Evolutionary conservation across 2,113 vertebrate species (phyloP), one percentile per base, ranked within the genome.

Genomic region (Mustelus asterias): DNA sequence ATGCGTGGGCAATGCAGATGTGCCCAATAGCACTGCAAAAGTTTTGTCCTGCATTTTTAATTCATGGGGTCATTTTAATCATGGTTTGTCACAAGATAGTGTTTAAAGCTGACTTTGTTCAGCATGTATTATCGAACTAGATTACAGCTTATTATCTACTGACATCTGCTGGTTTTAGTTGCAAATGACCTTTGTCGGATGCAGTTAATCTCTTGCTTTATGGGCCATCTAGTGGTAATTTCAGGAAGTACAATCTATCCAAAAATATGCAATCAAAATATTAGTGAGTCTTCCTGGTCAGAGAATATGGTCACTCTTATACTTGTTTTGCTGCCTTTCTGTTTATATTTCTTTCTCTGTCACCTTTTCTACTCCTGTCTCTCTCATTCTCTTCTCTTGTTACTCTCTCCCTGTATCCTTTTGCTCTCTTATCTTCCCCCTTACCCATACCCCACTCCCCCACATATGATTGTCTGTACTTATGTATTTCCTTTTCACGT

Each of bases 121-220:
- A 72, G 63, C 20, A 95, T 29, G 5, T 76, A 33, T 44, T 33
- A 54, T 33, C 4, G 4, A 72, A 26, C 11, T 24, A 20, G 41
- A 16, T 63, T 41, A 96, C 97, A 95, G 96, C 96, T 97, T 97
- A 97, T 97, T 96, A 96, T 97, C 97, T 96, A 98, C 96, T 97
- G 96, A 98, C 98, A 98, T 97, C 98, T 98, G 96, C 97, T 98
- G 98, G 95, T 96, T 37, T 0, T 13, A 67, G 26, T 48, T 0
- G 33, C 1, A 10, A 48, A 95, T 96, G 96, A 93, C 96, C 65
- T 76, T 67, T 96, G 96, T 96, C 63, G 86, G 96, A 88, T 94
- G 48, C 7, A 33, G 54, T 48, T 48, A 11, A 33, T 33, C 11
- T 33, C 26, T 48, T 69, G 37, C 41, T 94, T 44, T 54, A 29